Evolutionary conservation across 2,797 vertebrate genomes (phyloP).

Genomic region (Peromyscus eremicus): DNA sequence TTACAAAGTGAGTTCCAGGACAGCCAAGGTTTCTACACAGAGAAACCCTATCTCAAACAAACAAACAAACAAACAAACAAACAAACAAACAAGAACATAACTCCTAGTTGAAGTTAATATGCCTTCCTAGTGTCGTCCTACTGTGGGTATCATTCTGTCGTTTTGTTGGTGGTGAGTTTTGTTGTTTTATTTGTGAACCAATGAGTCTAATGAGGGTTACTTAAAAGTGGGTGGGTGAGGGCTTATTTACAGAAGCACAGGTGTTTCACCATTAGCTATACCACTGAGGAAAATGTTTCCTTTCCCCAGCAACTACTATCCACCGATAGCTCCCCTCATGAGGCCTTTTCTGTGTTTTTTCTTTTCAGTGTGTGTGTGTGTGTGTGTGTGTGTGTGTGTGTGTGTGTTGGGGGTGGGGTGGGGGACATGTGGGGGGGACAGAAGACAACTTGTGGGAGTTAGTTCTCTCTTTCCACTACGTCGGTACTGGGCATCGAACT

Average conservation of each 20-base stretch:
- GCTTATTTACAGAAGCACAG: background rate
- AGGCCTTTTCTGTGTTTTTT: no score
- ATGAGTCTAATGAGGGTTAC: background rate
- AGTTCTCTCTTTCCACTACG: background rate
- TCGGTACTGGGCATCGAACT: background rate
- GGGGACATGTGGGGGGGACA: background rate
- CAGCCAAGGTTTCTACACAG: no score
- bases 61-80: no score
- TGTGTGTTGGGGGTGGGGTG: no score
- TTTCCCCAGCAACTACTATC: background rate
- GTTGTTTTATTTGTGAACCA: background rate
- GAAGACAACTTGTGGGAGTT: background rate
- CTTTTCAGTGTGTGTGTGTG: background rate
- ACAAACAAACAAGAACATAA: background rate
- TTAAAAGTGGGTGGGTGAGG: background rate
- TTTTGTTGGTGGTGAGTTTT: background rate
- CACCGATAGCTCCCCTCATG: background rate
- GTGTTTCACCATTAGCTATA: background rate
- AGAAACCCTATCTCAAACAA: no score
- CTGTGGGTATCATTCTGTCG: background rate
- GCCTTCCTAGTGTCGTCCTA: background rate
- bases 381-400: background rate
- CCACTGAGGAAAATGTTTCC: background rate
- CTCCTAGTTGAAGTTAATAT: constrained; percentile 13
- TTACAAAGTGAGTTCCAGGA: no score